These are phyloP conservation scores for Ypsolopha sequella DNA, from an alignment of 2,888 invertebrate species.

Conservation along the genomic window DNA sequence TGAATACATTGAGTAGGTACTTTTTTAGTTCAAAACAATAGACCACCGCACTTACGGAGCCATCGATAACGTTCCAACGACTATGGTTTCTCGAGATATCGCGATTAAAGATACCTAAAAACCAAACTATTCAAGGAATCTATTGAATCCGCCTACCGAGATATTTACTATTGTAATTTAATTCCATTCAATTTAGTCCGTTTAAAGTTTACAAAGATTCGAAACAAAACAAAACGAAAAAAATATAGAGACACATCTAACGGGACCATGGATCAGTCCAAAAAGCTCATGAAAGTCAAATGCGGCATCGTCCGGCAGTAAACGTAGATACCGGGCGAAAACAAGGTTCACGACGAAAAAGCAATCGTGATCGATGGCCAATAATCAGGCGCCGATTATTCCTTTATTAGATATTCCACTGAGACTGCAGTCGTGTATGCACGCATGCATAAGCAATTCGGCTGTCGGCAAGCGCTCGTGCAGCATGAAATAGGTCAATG, in stretches of 20 bases:
- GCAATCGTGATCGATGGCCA: conserved; percentile 20
- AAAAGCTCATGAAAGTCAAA: neutral
- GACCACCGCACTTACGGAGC: conserved; percentile 20
- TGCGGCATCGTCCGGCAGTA: neutral
- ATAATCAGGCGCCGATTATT: conserved; percentile 19
- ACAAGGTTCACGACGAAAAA: conserved; percentile 13
- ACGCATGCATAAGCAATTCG: conserved; percentile 61
- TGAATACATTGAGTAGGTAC: conserved; percentile 27
- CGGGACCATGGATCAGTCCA: neutral
- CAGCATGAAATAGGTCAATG: conserved; percentile 57
- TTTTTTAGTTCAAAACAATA: conserved; percentile 36
- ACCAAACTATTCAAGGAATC: no score
- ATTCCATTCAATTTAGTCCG: no score
- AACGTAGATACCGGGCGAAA: neutral
- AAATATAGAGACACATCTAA: neutral
- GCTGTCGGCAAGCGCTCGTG: conserved; percentile 42
- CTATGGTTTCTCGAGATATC: neutral
- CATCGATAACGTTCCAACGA: conserved; percentile 24
- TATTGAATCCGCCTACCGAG: no score
- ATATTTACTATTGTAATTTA: no score
- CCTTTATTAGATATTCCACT: conserved; percentile 37
- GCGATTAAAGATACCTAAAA: neutral
- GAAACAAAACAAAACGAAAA: no score
- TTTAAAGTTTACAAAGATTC: no score
- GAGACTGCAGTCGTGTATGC: conserved; percentile 49